phyloP scores from a whole-genome alignment of 1,140 invertebrate genomes.

The Aricia agestis region DNA sequence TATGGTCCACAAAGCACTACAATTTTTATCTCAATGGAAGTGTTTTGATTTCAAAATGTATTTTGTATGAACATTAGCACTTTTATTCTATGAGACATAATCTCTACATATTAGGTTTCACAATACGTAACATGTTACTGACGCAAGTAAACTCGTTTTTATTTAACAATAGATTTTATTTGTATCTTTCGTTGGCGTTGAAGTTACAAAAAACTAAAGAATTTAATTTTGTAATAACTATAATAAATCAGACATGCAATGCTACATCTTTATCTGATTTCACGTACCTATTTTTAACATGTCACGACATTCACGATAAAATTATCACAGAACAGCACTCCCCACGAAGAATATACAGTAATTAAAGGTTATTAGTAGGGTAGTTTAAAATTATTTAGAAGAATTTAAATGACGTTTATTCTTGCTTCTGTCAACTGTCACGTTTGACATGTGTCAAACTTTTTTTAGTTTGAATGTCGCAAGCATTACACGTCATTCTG shows the following conservation, averaged over 20 bases:
- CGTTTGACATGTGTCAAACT: background rate
- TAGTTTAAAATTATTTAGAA: background rate
- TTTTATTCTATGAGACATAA: background rate
- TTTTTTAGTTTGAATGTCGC: background rate
- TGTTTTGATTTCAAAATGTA: background rate
- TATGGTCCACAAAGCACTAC: background rate
- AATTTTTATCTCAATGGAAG: background rate
- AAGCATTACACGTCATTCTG: background rate
- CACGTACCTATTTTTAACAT: background rate
- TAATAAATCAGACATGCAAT: background rate
- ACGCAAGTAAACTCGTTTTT: constrained; percentile 6
- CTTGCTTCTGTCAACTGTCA: background rate
- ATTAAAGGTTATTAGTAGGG: background rate
- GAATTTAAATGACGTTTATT: background rate
- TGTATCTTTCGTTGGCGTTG: background rate
- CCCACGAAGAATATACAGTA: background rate
- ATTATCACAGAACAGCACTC: background rate
- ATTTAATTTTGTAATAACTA: background rate
- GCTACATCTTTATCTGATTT: background rate
- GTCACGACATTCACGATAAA: background rate
- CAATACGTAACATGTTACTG: background rate
- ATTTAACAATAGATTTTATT: background rate
- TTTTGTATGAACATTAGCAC: constrained; percentile 4
- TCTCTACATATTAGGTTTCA: background rate
- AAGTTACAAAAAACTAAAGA: background rate